Evolutionary conservation across 1,140 invertebrate species (phyloP).

Genomic region (Procambarus virginalis): DNA sequence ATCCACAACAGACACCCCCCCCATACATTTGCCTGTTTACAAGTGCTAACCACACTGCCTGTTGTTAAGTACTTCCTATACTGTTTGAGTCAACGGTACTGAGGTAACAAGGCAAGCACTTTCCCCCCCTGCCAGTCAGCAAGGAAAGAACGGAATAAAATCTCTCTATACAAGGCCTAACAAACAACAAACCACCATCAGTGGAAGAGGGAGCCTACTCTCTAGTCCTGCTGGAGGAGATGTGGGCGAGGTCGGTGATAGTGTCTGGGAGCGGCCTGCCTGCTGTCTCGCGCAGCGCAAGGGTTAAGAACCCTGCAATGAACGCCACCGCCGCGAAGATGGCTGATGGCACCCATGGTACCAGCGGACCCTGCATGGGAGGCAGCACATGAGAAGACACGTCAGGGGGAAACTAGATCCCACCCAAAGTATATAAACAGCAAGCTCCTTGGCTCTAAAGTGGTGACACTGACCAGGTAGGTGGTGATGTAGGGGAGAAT

Average conservation of each 20-base stretch:
- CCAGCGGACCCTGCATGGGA: neutral
- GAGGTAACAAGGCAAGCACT: no score
- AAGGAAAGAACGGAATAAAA: no score
- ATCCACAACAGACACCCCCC: no score
- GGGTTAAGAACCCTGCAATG: neutral
- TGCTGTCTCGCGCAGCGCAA: slow-evolving; percentile 18
- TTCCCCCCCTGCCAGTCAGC: neutral
- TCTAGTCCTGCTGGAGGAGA: neutral
- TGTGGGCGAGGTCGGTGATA: neutral
- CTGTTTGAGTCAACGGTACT: no score
- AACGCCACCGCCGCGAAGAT: slow-evolving; percentile 24
- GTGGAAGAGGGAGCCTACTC: neutral
- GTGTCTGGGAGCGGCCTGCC: slow-evolving; percentile 21
- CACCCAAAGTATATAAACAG: no score
- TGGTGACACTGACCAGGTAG: neutral
- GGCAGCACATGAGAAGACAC: neutral
- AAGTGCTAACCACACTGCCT: no score
- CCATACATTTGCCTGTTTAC: no score
- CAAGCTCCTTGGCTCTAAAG: no score
- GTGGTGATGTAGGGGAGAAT: slow-evolving; percentile 31
- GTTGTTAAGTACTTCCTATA: no score
- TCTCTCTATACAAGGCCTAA: no score
- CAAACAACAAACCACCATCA: no score
- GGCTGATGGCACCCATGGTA: slow-evolving; percentile 20
- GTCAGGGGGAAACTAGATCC: no score